Base-by-base conservation (phyloP, 1,140 invertebrate genomes). In the Neodiprion virginianus region DNA sequence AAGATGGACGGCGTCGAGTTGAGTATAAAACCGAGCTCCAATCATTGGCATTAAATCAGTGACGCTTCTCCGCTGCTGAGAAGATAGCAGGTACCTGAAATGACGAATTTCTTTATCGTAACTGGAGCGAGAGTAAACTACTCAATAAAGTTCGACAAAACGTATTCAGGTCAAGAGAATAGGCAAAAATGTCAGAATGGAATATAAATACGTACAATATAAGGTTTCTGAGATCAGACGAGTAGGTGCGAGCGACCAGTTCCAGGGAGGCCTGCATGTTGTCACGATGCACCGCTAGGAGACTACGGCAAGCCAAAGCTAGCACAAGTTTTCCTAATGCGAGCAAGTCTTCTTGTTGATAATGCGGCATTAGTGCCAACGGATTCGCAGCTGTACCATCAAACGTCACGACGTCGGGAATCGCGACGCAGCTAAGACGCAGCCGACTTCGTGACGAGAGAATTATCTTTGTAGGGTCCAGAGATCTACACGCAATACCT, bases 31-130 rank as follows among this genome's bases (percentile, higher is more conserved):
- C 76, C 97, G 90, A 9, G 97, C 97, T 53, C 98, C 98, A 82
- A 99, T 99, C 96, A 99, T 99, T 10, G 98, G 98, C 98, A 99
- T 99, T 75, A 99, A 91, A 89, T 99, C 98, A 79, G 97, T 97
- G 17, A 99, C 95, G 78, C 92, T 95, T 81, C 95, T 92, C 78
- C 93, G 89, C 73, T 92, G 82, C 88, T 91, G 92, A 79, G 90
- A 92, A 12, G 94, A 92, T 78, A 97, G 89, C 80, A 97, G 89
- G 87, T 97, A 97, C 86, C 94, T 96, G 72, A 72, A 84, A 80
- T 77, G 77, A 74, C 77, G 76, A 73, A 76, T 3, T 40, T 72
- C 73, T 75, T 68, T 67, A 53, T 53, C 66, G 67, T 66, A 12
- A 47, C 8, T 66, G 17, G 40, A 48, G 49, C 2, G 48, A 71